Evolutionary conservation across 2,797 vertebrate species (phyloP).

Genomic region (Danio aesculapii): DNA sequence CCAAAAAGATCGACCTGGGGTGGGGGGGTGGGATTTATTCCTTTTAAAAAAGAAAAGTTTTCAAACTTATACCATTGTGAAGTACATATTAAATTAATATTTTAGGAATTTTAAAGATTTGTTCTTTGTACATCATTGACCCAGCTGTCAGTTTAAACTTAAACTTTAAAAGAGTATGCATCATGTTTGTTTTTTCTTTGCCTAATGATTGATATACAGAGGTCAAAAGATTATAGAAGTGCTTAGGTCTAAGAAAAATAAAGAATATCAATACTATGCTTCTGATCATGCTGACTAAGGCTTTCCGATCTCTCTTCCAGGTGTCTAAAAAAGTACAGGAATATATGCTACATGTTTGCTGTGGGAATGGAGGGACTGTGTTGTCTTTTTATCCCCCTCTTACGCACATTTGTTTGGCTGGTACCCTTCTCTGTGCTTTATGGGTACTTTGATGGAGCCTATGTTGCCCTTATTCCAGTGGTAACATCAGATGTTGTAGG

Average conservation of each 20-base stretch:
- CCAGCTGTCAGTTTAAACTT: not conserved
- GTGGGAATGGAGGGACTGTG: slow-evolving; percentile 88
- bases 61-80: no score
- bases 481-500: slow-evolving; percentile 93
- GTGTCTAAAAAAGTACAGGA: slow-evolving; percentile 84
- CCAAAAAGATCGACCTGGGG: no score
- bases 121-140: not conserved
- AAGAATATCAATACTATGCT: not conserved
- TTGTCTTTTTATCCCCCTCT: slow-evolving; percentile 87
- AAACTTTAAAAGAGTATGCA: not conserved
- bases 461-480: slow-evolving; percentile 92
- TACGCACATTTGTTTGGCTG: slow-evolving; percentile 84
- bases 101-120: not conserved
- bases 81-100: no score
- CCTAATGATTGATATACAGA: not conserved
- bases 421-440: slow-evolving; percentile 92
- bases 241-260: not conserved
- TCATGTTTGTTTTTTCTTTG: not conserved
- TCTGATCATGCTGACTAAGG: slow-evolving; percentile 17
- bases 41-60: no score
- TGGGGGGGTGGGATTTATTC: no score
- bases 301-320: slow-evolving; percentile 65
- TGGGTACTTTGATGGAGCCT: slow-evolving; percentile 96
- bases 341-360: slow-evolving; percentile 87
- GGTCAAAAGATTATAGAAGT: slow-evolving; percentile 1